A percentile compares a stretch with the other conserved stretches of the same genome.
phyloP scores from a whole-genome alignment of 2,888 invertebrate genomes.

The Prosopocoilus inquinatus region DNA sequence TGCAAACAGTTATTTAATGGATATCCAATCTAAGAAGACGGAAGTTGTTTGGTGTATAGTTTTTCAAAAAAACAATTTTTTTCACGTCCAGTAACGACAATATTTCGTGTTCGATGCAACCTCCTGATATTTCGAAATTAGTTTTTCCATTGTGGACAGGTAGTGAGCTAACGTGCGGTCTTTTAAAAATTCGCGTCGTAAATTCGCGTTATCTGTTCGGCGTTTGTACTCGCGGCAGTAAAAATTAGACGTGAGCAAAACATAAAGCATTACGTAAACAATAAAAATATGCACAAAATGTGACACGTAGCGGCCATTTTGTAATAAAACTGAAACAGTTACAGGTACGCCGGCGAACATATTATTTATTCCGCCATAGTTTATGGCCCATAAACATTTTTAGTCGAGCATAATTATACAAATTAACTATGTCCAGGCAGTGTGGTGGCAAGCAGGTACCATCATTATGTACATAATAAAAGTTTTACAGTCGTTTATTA shows the following conservation, averaged over 20 bases:
- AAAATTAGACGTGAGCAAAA: slow-evolving; percentile 1
- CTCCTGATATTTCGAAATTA: too few species aligned
- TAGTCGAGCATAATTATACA: slow-evolving; percentile 47
- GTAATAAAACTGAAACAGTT: slow-evolving; percentile 40
- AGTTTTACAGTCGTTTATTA: slow-evolving; percentile 39
- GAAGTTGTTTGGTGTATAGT: too few species aligned
- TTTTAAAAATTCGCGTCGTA: not conserved
- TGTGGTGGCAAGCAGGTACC: slow-evolving; percentile 19
- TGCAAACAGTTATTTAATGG: too few species aligned
- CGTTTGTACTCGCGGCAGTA: not conserved
- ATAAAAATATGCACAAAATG: slow-evolving; percentile 30
- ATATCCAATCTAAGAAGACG: too few species aligned
- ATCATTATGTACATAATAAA: slow-evolving; percentile 33
- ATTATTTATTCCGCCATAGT: slow-evolving; percentile 46
- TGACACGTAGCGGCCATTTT: slow-evolving; percentile 41
- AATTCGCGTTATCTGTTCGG: not conserved
- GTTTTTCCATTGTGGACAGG: too few species aligned
- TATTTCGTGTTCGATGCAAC: too few species aligned
- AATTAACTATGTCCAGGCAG: slow-evolving; percentile 42
- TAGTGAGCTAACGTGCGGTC: too few species aligned
- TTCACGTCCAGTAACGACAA: too few species aligned
- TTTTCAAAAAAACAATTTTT: too few species aligned
- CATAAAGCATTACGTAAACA: slow-evolving; percentile 12
- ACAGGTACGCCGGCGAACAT: slow-evolving; percentile 38
- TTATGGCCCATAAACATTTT: slow-evolving; percentile 46